Evolutionary conservation across 2,888 invertebrate species (phyloP), one percentile per base, ranked within the genome.

Genomic region (Metacarcinus magister): DNA sequence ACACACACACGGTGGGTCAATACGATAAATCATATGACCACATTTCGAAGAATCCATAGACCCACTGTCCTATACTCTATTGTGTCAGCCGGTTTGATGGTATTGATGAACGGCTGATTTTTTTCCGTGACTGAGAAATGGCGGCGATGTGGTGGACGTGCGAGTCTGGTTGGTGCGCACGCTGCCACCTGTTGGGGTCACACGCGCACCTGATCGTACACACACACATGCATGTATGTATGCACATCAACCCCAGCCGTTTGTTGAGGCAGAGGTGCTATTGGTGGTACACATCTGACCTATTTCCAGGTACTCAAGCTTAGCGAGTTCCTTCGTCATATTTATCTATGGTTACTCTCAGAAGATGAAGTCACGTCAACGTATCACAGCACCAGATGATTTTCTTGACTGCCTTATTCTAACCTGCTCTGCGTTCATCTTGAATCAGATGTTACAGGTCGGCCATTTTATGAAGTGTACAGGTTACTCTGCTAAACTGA

Each of bases 171-270:
- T 23, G n/a, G 67, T 67, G 67, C 67, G 67, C 67, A n/a, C 67
- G 23, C 67, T 19, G 54, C 67, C 67, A 67, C 67, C 67, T 67
- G 67, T 67, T 67, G 67, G 67, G 67, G n/a, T 67, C 23, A 90
- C 90, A 90, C 90, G n/a, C 67, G n/a, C 67, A 67, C 67, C 7
- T n/a, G n/a, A 7, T n/a, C 67, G 67, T n/a, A 19, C 67, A 90
- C 90, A 39, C 39, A 90, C 90, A 90, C 43, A 16, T 16, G 16
- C n/a, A 16, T 90, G n/a, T n/a, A n/a, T n/a, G 16, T 90, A 39
- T 90, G 39, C n/a, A 39, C 46, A 39, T 43, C 3, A 67, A 67
- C 67, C 16, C 67, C 46, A 10, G 43, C 4, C 43, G 16, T 43
- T 23, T 90, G 39, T 90, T 10, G 19, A 39, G 43, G 39, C 46